Percentiles rank a stretch among this genome's conserved stretches.
Conservation (phyloP, 30 jellyfish, hydroid and myxozoan genomes). For the Morbakka virulenta region DNA sequence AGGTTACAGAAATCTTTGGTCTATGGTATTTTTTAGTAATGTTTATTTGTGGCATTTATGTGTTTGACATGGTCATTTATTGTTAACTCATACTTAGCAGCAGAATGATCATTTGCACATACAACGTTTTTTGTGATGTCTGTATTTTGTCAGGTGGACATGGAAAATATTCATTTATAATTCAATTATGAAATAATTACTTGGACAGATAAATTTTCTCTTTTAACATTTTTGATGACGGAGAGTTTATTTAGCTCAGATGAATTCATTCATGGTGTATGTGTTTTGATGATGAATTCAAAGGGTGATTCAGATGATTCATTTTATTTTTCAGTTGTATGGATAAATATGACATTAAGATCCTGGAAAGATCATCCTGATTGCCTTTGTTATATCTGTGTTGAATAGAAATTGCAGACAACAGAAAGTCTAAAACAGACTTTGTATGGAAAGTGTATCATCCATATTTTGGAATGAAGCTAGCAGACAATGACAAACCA, state of each 20-base stretch:
- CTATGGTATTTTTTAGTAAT: no score
- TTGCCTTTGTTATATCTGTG: background rate
- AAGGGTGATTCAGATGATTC: no score
- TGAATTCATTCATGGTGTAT: background rate
- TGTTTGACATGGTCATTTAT: no score
- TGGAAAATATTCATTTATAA: background rate
- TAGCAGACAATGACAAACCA: background rate
- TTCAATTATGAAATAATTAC: background rate
- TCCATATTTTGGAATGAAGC: background rate
- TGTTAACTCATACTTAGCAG: no score
- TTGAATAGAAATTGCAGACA: background rate
- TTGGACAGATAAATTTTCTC: no score
- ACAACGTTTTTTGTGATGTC: background rate
- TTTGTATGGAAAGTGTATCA: background rate
- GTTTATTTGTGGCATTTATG: no score
- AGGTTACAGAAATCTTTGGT: no score
- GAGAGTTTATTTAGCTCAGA: background rate
- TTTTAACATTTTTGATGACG: background rate
- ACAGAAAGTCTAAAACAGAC: background rate
- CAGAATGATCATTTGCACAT: no score
- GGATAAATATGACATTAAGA: background rate
- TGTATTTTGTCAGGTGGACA: background rate
- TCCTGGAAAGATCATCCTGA: background rate
- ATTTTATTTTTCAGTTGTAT: background rate
- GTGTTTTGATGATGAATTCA: background rate